A percentile compares a stretch with the other conserved stretches of the same genome.
Conservation (phyloP, 2,113 vertebrate species). For the Cavia aperea region DNA sequence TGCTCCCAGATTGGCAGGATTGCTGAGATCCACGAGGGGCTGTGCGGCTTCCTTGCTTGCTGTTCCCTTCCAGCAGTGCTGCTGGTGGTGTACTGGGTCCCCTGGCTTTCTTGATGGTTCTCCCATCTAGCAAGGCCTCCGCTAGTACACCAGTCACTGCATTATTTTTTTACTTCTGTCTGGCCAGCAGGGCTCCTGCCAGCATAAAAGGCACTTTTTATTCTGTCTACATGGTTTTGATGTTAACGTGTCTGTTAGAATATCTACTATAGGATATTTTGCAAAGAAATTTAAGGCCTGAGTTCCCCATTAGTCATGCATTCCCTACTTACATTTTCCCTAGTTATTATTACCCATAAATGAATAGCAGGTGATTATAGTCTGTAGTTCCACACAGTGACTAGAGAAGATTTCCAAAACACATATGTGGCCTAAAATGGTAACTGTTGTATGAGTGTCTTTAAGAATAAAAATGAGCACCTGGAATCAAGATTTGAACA, state of each 20-base stretch:
- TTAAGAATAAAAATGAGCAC: background rate
- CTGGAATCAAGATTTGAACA: background rate
- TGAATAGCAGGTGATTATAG: background rate
- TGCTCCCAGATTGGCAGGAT: too few relatives aligned
- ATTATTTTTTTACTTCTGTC: too few relatives aligned
- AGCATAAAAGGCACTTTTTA: background rate
- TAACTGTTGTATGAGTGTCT: background rate
- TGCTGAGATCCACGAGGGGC: too few relatives aligned
- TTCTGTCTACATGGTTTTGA: background rate
- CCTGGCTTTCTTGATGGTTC: too few relatives aligned
- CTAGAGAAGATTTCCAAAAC: background rate
- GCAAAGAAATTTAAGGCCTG: background rate
- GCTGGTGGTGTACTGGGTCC: too few relatives aligned
- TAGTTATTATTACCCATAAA: background rate
- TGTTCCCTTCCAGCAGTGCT: too few relatives aligned
- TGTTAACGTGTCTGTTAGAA: background rate
- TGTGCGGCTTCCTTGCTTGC: too few relatives aligned
- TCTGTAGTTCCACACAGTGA: background rate
- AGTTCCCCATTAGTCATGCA: background rate
- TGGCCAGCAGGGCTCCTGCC: too few relatives aligned
- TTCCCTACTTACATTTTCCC: background rate
- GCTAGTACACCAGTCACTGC: too few relatives aligned
- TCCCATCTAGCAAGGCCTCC: too few relatives aligned
- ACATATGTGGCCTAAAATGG: rapidly evolving
- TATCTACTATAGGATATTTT: background rate